Percentiles rank a stretch among this genome's conserved stretches.
Evolutionary conservation across 2,888 invertebrate species (phyloP).

Genomic region (Invenusta paracnida): DNA sequence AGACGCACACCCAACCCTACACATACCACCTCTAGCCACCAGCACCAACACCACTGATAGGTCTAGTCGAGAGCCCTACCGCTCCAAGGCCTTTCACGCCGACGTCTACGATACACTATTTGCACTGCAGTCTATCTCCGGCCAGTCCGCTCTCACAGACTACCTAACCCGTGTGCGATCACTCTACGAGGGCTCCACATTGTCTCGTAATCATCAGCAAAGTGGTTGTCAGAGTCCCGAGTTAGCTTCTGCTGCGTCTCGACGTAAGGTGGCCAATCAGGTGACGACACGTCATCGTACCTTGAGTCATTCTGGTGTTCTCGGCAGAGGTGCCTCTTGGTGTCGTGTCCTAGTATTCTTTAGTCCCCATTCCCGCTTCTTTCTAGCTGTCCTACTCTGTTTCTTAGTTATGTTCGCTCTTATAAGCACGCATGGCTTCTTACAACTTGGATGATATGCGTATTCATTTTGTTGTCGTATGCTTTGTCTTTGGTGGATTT

Average conservation of each 20-base stretch:
- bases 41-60: background rate
- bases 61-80: conserved; percentile 53
- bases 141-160: conserved; percentile 50
- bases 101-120: conserved; percentile 58
- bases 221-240: background rate
- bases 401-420: no score
- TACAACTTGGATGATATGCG: no score
- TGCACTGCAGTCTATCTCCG: conserved; percentile 55
- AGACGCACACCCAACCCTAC: background rate
- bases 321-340: conserved; percentile 12
- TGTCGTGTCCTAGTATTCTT: no score
- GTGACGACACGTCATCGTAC: background rate
- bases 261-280: background rate
- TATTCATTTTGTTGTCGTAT: no score
- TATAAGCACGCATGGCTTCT: no score
- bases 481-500: no score
- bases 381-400: no score
- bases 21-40: background rate
- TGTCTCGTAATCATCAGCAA: background rate
- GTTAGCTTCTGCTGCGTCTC: background rate
- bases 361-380: no score
- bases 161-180: conserved; percentile 55
- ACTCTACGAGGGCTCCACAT: conserved; percentile 52
- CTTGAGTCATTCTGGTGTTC: background rate
- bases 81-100: conserved; percentile 57